A percentile compares a stretch with the other conserved stretches of the same genome.
Conservation (phyloP, 2,113 vertebrate species). For the Mellivora capensis region DNA sequence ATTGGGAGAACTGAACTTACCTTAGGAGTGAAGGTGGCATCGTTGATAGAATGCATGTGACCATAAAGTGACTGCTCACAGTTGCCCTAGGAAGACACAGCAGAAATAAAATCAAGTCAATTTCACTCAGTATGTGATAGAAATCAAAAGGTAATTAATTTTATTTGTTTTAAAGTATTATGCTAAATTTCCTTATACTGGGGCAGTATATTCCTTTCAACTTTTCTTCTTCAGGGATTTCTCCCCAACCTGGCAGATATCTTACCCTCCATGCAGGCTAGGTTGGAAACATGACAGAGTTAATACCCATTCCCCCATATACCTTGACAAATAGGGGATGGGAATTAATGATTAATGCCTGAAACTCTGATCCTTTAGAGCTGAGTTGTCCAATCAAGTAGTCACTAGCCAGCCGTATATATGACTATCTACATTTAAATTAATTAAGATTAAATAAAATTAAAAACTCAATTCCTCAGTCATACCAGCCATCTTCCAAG, state of each 20-base stretch:
- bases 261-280: background rate
- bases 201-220: background rate
- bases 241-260: background rate
- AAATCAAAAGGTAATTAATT: background rate
- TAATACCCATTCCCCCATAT: background rate
- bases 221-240: background rate
- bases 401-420: background rate
- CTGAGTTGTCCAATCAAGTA: background rate
- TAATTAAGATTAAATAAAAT: background rate
- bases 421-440: background rate
- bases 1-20: conserved; percentile 33
- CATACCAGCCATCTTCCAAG: background rate
- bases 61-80: conserved; percentile 83
- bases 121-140: background rate
- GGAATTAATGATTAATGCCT: background rate
- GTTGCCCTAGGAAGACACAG: conserved; percentile 71
- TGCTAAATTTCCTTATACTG: background rate
- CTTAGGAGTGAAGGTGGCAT: conserved; percentile 80
- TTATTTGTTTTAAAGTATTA: background rate
- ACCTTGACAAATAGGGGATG: background rate
- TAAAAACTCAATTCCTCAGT: background rate
- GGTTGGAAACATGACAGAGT: background rate
- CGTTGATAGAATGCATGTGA: conserved; percentile 86
- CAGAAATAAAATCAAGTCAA: background rate
- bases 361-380: background rate